Evolutionary conservation across 1,140 invertebrate species (phyloP), one percentile per base, ranked within the genome.

Genomic region (Acromyrmex heyeri): DNA sequence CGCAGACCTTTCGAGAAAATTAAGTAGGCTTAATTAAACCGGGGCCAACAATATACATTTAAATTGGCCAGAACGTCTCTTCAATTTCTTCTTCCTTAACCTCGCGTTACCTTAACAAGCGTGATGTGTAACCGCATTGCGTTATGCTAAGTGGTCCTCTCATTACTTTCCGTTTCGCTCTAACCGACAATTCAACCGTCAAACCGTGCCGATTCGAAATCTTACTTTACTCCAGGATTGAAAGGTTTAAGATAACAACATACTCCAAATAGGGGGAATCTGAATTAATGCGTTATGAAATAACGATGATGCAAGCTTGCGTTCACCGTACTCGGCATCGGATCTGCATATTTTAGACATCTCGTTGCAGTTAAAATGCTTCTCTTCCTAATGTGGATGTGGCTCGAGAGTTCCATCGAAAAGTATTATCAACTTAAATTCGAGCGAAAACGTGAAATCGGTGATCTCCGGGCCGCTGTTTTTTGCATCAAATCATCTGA

Each of bases 1-100:
- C 90, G 90, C 86, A 86, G 89, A 65, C 87, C 87, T 86, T 90
- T 85, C 86, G 83, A 90, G 90, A 93, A 94, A 93, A 94, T 94
- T 93, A 94, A 94, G 92, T 91, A 91, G 91, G 89, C 92, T 93
- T 94, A 94, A 94, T 94, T 94, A 94, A 93, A 92, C 89, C 91
- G 88, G 86, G 86, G 79, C 92, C 90, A 93, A 93, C 93, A 93
- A 93, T 93, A 93, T 91, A 88, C 89, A 91, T 92, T 92, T 89
- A 92, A 93, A 92, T 93, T 91, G 88, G 79, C 87, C 87, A 87
- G 88, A 88, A 83, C 88, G 70, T 59, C 72, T 86, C 76, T 88
- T 88, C 62, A 53, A 57, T 83, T 62, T 72, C 62, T 86, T 55
- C 76, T 18, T n/a, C 27, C 53, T 59, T 61, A 61, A 50, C 57